Base-by-base conservation (phyloP, 2,113 vertebrate genomes). In the Xyliphius kryptos region DNA sequence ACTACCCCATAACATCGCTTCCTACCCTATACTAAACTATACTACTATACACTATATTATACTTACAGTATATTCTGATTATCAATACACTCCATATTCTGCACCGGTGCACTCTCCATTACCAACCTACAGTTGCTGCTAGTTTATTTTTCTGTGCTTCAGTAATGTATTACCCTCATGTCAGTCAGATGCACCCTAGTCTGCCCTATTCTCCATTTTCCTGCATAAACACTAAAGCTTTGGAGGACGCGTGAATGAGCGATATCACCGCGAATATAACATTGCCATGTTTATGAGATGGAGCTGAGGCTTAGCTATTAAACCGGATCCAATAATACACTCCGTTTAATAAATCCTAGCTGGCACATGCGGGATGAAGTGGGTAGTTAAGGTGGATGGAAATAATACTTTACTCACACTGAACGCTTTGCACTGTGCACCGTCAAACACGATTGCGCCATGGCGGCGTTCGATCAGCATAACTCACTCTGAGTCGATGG, bases 401-500 rank as follows among this genome's bases (percentile, higher is more conserved):
- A 81, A 83, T 78, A 81, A 82, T 78, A 82, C 79, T 78, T 81
- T 74, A 72, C 67, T 74, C 74, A 77, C 80, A 84, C 79, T 80
- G 86, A 89, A 82, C 69, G 74, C 72, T 85, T 85, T 80, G 83
- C 84, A 86, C 82, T 72, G 81, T 82, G 85, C 77, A 81, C 89
- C 88, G 84, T 86, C 81, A 87, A 84, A 85, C 83, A 83, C 68
- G 76, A 81, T 80, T 69, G 75, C 83, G 82, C 80, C 82, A 78
- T 81, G 81, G 83, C 77, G 77, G 67, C 65, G 65, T 77, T 83
- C 76, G 80, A 59, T 55, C 81, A 72, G 83, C 85, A 83, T 84
- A 86, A 83, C 91, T 90, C 87, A 87, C 83, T 86, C 81, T 76
- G 74, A 85, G 82, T 85, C 87, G 81, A 85, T 84, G 81, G 81